Percentiles rank a stretch among this genome's conserved stretches.
These are phyloP conservation scores for Pseudorasbora parva DNA, from an alignment of 2,113 vertebrate species.

Conservation along the genomic window DNA sequence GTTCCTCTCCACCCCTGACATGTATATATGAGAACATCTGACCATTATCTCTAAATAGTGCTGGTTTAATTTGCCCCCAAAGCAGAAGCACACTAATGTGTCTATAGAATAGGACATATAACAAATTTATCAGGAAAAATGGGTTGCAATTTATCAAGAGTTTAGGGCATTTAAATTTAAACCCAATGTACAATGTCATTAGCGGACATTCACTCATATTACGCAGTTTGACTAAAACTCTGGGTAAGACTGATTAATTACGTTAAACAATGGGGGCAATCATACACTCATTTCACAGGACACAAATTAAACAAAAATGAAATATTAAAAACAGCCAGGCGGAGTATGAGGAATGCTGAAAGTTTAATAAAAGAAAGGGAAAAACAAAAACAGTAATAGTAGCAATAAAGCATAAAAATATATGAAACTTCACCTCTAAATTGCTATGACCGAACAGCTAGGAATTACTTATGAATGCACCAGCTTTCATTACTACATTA, in stretches of 20 bases:
- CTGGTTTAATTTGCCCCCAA: no score
- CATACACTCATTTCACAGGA: background rate
- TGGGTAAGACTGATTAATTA: background rate
- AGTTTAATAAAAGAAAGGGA: conserved; percentile 20
- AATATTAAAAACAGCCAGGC: background rate
- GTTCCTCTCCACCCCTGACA: no score
- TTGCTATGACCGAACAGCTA: background rate
- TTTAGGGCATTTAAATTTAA: no score
- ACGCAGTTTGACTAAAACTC: no score
- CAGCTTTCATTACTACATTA: background rate
- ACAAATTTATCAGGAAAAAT: no score
- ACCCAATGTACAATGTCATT: no score
- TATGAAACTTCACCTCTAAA: background rate
- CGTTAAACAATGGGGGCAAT: background rate
- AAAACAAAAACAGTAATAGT: background rate
- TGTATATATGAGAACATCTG: no score
- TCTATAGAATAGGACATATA: no score
- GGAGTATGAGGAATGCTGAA: background rate
- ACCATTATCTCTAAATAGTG: no score
- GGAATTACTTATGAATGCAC: background rate
- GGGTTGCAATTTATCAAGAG: no score
- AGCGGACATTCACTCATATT: no score
- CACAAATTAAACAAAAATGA: background rate
- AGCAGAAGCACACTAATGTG: no score
- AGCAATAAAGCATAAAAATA: conserved; percentile 19